phyloP scores from a whole-genome alignment of 2,888 invertebrate species.

The Ennomos fuscantarius region DNA sequence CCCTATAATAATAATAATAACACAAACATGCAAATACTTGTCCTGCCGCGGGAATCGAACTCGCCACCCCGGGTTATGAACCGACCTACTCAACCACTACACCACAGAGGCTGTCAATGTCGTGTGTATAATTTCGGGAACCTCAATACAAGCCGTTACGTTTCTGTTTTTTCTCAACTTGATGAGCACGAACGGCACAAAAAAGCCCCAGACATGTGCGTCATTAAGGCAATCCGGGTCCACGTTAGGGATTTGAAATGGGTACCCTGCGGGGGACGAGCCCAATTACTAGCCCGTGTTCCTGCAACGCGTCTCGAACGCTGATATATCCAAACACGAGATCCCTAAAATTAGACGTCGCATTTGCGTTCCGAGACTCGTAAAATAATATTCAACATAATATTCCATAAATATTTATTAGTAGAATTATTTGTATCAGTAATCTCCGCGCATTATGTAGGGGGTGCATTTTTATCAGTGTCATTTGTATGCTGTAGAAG shows the following conservation, averaged over 20 bases:
- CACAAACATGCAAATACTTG: too few relatives aligned
- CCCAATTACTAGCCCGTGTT: conserved; percentile 67
- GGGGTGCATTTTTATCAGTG: conserved; percentile 40
- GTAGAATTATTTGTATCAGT: conserved; percentile 25
- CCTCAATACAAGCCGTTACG: conserved; percentile 4
- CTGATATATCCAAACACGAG: conserved; percentile 29
- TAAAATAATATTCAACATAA: conserved; percentile 25
- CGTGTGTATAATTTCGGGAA: conserved; percentile 4
- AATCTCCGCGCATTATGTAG: conserved; percentile 26
- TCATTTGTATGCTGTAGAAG: conserved; percentile 40
- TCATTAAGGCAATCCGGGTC: conserved; percentile 71
- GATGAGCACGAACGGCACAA: conserved; percentile 54
- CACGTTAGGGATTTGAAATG: conserved; percentile 67
- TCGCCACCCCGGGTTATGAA: too few relatives aligned
- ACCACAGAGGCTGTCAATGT: too few relatives aligned
- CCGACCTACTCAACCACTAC: too few relatives aligned
- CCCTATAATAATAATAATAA: too few relatives aligned
- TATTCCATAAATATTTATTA: conserved; percentile 29
- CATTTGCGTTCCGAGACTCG: conserved; percentile 33
- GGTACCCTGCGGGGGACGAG: conserved; percentile 64
- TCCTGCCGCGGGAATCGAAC: too few relatives aligned
- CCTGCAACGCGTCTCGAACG: conserved; percentile 50
- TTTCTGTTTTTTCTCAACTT: conserved; percentile 28
- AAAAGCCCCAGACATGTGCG: conserved; percentile 66
- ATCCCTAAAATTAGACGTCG: conserved; percentile 40